Percentiles rank a stretch among this genome's conserved stretches.
Conservation (phyloP, 2,113 vertebrate species). For the Otis tarda region DNA sequence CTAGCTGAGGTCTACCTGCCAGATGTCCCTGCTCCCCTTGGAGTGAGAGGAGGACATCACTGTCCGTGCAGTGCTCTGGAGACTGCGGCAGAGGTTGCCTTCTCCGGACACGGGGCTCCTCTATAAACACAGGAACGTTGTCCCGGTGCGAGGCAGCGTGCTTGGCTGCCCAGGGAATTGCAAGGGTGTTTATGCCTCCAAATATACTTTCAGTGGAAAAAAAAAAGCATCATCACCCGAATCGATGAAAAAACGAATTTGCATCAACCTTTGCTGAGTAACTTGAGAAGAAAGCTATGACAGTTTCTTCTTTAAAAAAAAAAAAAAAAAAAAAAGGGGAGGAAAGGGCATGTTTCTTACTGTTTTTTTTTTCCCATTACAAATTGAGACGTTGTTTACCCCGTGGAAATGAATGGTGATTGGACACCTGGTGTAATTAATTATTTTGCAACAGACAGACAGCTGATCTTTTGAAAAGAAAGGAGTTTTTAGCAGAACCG, state of each 20-base stretch:
- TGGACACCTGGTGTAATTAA: conserved; percentile 25
- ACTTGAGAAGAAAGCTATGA: background rate
- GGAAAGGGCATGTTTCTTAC: background rate
- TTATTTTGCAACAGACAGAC: conserved; percentile 60
- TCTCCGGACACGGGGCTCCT: background rate
- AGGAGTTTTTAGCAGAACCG: background rate
- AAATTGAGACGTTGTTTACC: background rate
- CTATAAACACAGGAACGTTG: background rate
- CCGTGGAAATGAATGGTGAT: background rate
- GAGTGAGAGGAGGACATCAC: background rate
- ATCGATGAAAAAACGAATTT: background rate
- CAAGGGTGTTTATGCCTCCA: background rate
- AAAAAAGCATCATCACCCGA: background rate
- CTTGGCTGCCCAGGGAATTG: background rate
- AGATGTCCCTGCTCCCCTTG: background rate
- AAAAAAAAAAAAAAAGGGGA: background rate
- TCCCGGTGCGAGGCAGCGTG: rapidly evolving
- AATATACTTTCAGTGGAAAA: background rate
- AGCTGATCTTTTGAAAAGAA: conserved; percentile 49
- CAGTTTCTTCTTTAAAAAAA: background rate
- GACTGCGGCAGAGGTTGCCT: background rate
- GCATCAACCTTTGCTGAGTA: background rate
- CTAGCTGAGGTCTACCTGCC: too few species aligned
- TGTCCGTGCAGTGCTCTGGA: background rate
- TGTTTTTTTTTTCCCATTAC: background rate